Evolutionary conservation across 35 echinoderm and acorn worm species (phyloP).

Genomic region (Lytechinus variegatus): DNA sequence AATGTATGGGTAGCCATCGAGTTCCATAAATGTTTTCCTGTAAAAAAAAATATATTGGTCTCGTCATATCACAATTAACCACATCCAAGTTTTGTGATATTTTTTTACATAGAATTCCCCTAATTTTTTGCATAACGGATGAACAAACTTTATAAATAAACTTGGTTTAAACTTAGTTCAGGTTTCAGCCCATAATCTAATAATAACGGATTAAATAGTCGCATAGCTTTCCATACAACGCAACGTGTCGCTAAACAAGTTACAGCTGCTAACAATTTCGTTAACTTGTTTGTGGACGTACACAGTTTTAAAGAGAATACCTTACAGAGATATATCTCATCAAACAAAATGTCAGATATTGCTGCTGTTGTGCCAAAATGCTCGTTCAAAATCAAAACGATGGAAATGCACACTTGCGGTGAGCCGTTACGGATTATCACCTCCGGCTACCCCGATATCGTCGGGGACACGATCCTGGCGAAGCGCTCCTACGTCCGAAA

Average conservation of each 20-base stretch:
- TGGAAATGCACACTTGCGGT: conserved; percentile 98
- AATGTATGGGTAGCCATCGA: neutral
- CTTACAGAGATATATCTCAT: neutral
- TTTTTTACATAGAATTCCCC: too few relatives aligned
- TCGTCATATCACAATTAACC: neutral
- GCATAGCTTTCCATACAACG: neutral
- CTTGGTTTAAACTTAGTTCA: too few relatives aligned
- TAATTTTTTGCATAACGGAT: too few relatives aligned
- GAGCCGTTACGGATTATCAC: conserved; percentile 83
- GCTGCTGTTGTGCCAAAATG: neutral
- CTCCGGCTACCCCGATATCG: conserved; percentile 77
- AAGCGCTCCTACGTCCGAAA: conserved; percentile 79
- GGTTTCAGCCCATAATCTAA: too few relatives aligned
- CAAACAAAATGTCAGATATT: neutral
- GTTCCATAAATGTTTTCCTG: neutral
- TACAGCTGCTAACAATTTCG: too few relatives aligned
- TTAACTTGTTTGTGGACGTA: too few relatives aligned
- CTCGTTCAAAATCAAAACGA: conserved; percentile 64
- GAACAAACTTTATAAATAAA: too few relatives aligned
- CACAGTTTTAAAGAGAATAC: neutral
- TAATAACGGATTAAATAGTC: too few relatives aligned
- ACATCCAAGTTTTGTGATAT: too few relatives aligned
- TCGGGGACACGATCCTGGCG: conserved; percentile 74
- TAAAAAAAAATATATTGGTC: neutral
- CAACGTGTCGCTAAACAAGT: too few relatives aligned